Percentiles rank a stretch among this genome's conserved stretches.
These are phyloP conservation scores for Dynastes maya DNA, from an alignment of 2,888 invertebrate genomes.

Conservation along the genomic window DNA sequence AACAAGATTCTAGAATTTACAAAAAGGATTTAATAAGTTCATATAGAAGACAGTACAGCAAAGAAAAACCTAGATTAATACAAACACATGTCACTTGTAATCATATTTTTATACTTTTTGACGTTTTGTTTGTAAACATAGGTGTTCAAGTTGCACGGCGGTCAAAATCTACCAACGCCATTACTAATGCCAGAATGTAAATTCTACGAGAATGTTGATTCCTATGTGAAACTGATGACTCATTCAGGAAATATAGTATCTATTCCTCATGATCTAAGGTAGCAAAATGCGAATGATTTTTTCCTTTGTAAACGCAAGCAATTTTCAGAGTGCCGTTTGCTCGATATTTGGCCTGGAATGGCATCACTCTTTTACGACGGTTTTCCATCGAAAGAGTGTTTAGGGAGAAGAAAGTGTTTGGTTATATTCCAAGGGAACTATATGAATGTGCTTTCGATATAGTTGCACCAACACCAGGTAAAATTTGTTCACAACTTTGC, in stretches of 20 bases:
- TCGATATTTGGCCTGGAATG: conserved; percentile 86
- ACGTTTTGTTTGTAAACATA: conserved; percentile 49
- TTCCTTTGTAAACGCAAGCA: neutral
- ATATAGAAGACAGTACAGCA: too few species aligned
- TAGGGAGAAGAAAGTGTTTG: conserved; percentile 83
- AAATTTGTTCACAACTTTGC: neutral
- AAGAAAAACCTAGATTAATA: too few species aligned
- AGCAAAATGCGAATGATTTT: conserved; percentile 15
- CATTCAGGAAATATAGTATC: conserved; percentile 88
- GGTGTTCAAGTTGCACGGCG: conserved; percentile 86
- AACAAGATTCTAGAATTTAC: too few species aligned
- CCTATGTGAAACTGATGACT: conserved; percentile 88
- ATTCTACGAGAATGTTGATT: conserved; percentile 75
- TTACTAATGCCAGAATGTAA: conserved; percentile 84
- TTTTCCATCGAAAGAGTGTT: conserved; percentile 92
- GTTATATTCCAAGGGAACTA: conserved; percentile 91
- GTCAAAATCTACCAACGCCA: conserved; percentile 84
- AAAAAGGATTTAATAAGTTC: too few species aligned
- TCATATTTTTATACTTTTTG: conserved; percentile 20
- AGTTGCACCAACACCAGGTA: conserved; percentile 82
- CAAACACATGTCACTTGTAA: too few species aligned
- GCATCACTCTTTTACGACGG: conserved; percentile 84
- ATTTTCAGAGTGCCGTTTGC: conserved; percentile 80
- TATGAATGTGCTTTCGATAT: conserved; percentile 96
- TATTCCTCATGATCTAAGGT: conserved; percentile 88